Conservation (phyloP, 2,888 invertebrate genomes). For the Sinopyrophorus schimmeli region DNA sequence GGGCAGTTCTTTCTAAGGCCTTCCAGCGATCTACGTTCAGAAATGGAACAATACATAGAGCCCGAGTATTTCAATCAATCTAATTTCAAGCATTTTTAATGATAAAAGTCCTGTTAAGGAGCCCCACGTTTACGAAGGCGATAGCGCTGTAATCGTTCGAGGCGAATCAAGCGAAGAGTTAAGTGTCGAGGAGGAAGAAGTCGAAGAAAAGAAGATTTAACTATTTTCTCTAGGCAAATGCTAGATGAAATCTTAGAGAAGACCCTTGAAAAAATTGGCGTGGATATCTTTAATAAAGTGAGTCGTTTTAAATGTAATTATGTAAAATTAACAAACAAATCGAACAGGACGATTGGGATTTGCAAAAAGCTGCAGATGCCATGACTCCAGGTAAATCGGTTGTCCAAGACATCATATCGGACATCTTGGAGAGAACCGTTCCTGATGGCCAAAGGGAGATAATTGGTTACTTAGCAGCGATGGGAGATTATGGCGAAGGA, state of each 20-base stretch:
- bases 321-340: too few species aligned
- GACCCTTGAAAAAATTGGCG: constrained; percentile 6
- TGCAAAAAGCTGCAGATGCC: too few species aligned
- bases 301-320: too few species aligned
- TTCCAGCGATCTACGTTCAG: constrained; percentile 38
- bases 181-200: neutral
- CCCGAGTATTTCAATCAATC: constrained; percentile 20
- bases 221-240: constrained; percentile 6
- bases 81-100: neutral
- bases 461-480: too few species aligned
- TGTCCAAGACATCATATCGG: constrained; percentile 1
- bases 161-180: constrained; percentile 8
- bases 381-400: too few species aligned
- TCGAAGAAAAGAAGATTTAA: neutral
- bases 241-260: constrained; percentile 15
- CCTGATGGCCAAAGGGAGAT: too few species aligned
- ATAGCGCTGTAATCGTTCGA: constrained; percentile 21
- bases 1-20: constrained; percentile 41
- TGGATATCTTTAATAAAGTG: too few species aligned
- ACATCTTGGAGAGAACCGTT: neutral
- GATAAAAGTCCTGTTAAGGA: constrained; percentile 11
- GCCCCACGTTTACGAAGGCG: constrained; percentile 20
- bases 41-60: constrained; percentile 38
- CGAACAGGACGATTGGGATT: too few species aligned
- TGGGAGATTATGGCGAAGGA: too few species aligned